Evolutionary conservation across 2,797 vertebrate genomes (phyloP).

Genomic region (Rhinoraja longicauda): DNA sequence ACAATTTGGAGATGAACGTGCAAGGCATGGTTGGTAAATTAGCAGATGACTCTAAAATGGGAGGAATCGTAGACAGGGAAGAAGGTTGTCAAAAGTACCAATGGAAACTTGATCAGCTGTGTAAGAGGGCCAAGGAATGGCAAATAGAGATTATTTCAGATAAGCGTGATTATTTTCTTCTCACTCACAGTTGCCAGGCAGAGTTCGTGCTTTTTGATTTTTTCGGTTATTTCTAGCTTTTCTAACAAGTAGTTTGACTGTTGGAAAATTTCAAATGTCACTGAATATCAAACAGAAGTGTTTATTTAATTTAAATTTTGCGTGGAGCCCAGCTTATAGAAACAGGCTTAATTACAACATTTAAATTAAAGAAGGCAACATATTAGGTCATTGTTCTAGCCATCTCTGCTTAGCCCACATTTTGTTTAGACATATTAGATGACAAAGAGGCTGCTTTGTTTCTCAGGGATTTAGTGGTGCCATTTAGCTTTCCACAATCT

Average conservation of each 20-base stretch:
- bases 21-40: too few relatives aligned
- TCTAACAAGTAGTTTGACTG: background rate
- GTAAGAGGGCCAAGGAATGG: background rate
- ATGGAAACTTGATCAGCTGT: too few relatives aligned
- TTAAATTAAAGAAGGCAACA: constrained; percentile 23
- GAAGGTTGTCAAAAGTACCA: too few relatives aligned
- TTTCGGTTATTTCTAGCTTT: background rate
- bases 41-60: too few relatives aligned
- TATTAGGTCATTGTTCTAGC: background rate
- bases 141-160: too few relatives aligned
- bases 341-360: background rate
- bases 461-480: background rate
- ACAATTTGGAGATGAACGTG: too few relatives aligned
- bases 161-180: background rate
- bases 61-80: too few relatives aligned
- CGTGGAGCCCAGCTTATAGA: background rate
- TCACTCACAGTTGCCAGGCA: background rate
- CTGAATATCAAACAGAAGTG: constrained; percentile 6
- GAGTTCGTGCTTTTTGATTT: background rate
- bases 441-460: background rate
- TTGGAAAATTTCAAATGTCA: background rate
- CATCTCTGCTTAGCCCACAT: background rate
- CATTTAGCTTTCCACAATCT: too few relatives aligned
- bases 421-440: background rate
- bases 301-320: constrained; percentile 21